A percentile compares a stretch with the other conserved stretches of the same genome.
Evolutionary conservation across 2,888 invertebrate species (phyloP).

Genomic region (Drosophila yooni): DNA sequence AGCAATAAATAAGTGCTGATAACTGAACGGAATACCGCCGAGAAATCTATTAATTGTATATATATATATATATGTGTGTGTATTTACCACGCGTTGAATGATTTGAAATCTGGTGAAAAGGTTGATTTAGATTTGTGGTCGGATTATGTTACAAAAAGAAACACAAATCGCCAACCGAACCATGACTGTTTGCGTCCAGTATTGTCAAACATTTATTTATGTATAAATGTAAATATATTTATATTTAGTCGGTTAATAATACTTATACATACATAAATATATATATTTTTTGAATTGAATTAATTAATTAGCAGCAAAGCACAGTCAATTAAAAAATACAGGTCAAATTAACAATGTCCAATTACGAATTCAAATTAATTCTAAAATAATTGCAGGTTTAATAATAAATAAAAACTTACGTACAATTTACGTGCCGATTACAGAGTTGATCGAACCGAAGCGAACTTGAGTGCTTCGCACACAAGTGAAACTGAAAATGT

Average conservation of each 20-base stretch:
- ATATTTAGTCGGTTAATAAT: not conserved
- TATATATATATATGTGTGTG: too few species aligned
- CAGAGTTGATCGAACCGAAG: slow-evolving; percentile 23
- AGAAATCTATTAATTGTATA: slow-evolving; percentile 11
- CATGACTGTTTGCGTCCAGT: not conserved
- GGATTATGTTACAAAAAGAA: slow-evolving; percentile 20
- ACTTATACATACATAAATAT: not conserved
- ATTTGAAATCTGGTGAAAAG: slow-evolving; percentile 15
- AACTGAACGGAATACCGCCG: slow-evolving; percentile 10
- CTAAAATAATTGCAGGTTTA: slow-evolving; percentile 33
- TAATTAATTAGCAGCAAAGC: slow-evolving; percentile 11
- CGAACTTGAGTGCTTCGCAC: slow-evolving; percentile 56
- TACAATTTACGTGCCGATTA: slow-evolving; percentile 20
- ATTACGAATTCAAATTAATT: slow-evolving; percentile 41
- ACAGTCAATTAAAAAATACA: slow-evolving; percentile 8
- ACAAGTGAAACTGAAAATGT: slow-evolving; percentile 66
- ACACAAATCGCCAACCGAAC: not conserved
- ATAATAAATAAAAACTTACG: slow-evolving; percentile 43
- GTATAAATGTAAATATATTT: not conserved
- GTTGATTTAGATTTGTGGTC: slow-evolving; percentile 47
- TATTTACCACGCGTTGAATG: slow-evolving; percentile 14
- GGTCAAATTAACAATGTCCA: slow-evolving; percentile 12
- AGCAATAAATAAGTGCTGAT: slow-evolving; percentile 42
- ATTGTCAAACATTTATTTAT: slow-evolving; percentile 1
- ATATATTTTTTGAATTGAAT: not conserved